These are phyloP conservation scores for Acanthurus lineatus DNA, from an alignment of 2,797 vertebrate species.

Conservation along the genomic window DNA sequence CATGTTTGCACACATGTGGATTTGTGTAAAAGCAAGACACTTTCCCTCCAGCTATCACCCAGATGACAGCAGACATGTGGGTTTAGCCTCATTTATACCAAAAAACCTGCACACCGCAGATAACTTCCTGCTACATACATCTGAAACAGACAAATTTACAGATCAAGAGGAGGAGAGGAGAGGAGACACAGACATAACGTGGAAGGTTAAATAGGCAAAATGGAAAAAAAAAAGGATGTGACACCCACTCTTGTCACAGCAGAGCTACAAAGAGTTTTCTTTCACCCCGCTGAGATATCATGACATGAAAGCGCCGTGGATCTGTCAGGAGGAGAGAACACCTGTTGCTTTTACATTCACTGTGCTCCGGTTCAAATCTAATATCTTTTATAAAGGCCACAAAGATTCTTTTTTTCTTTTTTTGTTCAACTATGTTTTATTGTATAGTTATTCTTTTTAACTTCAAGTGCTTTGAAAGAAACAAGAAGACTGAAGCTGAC, in stretches of 20 bases:
- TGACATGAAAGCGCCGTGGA: conserved; percentile 39
- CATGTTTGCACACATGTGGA: not conserved
- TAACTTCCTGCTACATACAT: conserved; percentile 49
- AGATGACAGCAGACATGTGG: conserved; percentile 38
- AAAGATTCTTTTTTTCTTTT: not conserved
- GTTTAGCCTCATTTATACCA: conserved; percentile 29
- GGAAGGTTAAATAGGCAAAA: conserved; percentile 33
- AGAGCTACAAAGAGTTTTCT: conserved; percentile 37
- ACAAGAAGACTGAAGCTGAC: not conserved
- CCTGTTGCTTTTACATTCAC: conserved; percentile 45
- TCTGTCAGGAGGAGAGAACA: conserved; percentile 33
- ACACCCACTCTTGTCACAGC: conserved; percentile 34
- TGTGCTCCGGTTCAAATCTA: not conserved
- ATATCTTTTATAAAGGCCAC: not conserved
- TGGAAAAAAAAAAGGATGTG: conserved; percentile 13
- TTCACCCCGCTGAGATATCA: conserved; percentile 31
- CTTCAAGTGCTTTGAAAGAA: not conserved
- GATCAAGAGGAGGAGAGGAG: conserved; percentile 13
- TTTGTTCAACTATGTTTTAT: not conserved
- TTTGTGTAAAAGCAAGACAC: not conserved
- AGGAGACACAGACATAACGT: not conserved
- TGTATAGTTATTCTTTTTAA: not conserved
- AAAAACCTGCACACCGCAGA: conserved; percentile 30
- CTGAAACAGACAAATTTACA: conserved; percentile 29
- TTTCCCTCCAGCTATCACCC: conserved; percentile 21